Percentiles rank a stretch among this genome's conserved stretches.
phyloP scores from a whole-genome alignment of 1,140 invertebrate genomes.

The Drosophila leontia region DNA sequence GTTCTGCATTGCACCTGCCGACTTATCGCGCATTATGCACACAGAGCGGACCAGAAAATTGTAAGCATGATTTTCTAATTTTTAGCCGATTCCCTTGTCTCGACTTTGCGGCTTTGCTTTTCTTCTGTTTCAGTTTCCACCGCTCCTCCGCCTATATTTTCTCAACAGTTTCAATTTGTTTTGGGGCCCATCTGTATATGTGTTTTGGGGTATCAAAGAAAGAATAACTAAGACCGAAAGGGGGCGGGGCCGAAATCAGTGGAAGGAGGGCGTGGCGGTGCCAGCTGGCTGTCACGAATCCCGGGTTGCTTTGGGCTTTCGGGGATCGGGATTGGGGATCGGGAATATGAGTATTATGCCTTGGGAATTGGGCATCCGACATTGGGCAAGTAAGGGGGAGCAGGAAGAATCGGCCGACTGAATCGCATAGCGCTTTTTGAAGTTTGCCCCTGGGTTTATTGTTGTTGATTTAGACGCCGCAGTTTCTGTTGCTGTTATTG shows the following conservation, averaged over 20 bases:
- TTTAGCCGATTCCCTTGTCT: slow-evolving; percentile 51
- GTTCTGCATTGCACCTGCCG: slow-evolving; percentile 74
- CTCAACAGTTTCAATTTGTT: slow-evolving; percentile 58
- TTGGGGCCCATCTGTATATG: slow-evolving; percentile 11
- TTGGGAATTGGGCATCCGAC: slow-evolving; percentile 43
- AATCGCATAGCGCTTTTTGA: slow-evolving; percentile 70
- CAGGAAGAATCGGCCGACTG: slow-evolving; percentile 79
- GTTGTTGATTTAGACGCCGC: slow-evolving; percentile 55
- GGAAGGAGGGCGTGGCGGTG: slow-evolving; percentile 17
- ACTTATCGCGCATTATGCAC: slow-evolving; percentile 71
- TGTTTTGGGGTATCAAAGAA: slow-evolving; percentile 68
- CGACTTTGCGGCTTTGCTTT: slow-evolving; percentile 12
- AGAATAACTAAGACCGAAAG: slow-evolving; percentile 26
- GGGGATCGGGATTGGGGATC: slow-evolving; percentile 41
- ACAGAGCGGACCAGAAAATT: slow-evolving; percentile 53
- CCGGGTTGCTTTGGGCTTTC: slow-evolving; percentile 55
- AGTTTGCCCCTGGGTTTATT: slow-evolving; percentile 51
- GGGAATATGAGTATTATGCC: slow-evolving; percentile 24
- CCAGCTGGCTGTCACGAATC: slow-evolving; percentile 74
- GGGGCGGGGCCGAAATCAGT: slow-evolving; percentile 3
- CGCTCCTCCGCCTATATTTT: neutral
- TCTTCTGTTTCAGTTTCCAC: neutral
- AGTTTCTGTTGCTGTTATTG: slow-evolving; percentile 23
- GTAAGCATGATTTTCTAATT: slow-evolving; percentile 75
- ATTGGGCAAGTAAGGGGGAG: slow-evolving; percentile 54